Evolutionary conservation across 1,140 invertebrate species (phyloP), one percentile per base, ranked within the genome.

Genomic region (Periplaneta americana): DNA sequence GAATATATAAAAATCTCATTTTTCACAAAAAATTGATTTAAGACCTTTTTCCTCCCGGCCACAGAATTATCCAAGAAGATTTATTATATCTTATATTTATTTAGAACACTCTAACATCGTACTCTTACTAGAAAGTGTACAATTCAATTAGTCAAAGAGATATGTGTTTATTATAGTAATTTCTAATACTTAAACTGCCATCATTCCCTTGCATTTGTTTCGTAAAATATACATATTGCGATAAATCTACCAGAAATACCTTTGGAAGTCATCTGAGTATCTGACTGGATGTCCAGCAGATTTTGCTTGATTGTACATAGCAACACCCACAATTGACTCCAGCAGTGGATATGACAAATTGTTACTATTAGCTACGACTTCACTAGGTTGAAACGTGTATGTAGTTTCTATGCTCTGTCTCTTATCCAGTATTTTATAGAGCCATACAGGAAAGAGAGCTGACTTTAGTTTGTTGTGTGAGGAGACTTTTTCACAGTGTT

Each of bases 401-500:
- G 18, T 4, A 13, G 77, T 78, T 13, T 39, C 34, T 8, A 78
- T 78, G 33, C 34, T 78, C 28, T 34, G 34, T 48, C 77, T 78
- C 13, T 32, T n/a, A 48, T 78, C 11, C 10, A 37, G 22, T 13
- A 39, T 39, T 32, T 28, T 36, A 32, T 48, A 34, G 22, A 78
- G n/a, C 34, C 35, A 39, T 31, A 33, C n/a, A 18, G 77, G 77
- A 28, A 78, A 37, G 11, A 36, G 17, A 31, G 48, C 48, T 66
- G 34, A 74, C 5, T 8, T 74, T 11, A 34, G 34, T 9, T 74
- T 74, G 17, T 33, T 37, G n/a, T 39, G n/a, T 34, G 84, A 85
- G 32, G 81, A 84, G 15, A 87, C 32, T 17, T 83, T 83, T 75
- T 89, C 88, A 81, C 88, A 84, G 74, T 89, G 87, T 33, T 86